A percentile compares a stretch with the other conserved stretches of the same genome.
phyloP scores from a whole-genome alignment of 2,888 invertebrate species.

The Lordiphosa fenestrarum region DNA sequence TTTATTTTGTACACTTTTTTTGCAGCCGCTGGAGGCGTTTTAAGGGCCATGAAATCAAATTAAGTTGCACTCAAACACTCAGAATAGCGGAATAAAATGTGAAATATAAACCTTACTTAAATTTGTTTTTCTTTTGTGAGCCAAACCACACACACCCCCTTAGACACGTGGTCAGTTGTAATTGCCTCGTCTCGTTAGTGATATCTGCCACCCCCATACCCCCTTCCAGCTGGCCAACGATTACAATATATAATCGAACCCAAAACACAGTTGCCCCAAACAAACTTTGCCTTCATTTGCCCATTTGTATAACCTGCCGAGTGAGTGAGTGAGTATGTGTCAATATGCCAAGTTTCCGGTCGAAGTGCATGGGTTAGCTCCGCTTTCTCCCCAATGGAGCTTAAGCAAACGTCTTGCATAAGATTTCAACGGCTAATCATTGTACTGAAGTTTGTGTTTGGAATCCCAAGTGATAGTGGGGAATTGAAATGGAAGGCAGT shows the following conservation, averaged over 20 bases:
- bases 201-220: slow-evolving; percentile 1
- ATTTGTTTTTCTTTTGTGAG: background rate
- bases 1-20: slow-evolving; percentile 7
- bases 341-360: slow-evolving; percentile 16
- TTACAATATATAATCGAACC: slow-evolving; percentile 14
- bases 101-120: too few species aligned
- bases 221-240: background rate
- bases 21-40: slow-evolving; percentile 5
- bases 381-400: slow-evolving; percentile 2
- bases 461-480: slow-evolving; percentile 1
- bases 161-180: slow-evolving; percentile 9
- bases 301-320: slow-evolving; percentile 4
- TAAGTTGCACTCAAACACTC: background rate
- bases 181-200: slow-evolving; percentile 10
- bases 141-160: background rate
- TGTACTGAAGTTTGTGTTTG: slow-evolving; percentile 6
- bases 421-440: slow-evolving; percentile 17
- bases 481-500: slow-evolving; percentile 2
- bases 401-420: slow-evolving; percentile 12
- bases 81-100: too few species aligned
- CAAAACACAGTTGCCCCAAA: slow-evolving; percentile 8
- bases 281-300: slow-evolving; percentile 6
- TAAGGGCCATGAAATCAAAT: slow-evolving; percentile 5
- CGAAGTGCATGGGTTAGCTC: background rate
- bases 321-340: slow-evolving; percentile 10